Evolutionary conservation across 2,113 vertebrate genomes (phyloP), one percentile per base, ranked within the genome.

Genomic region (Esox niger): DNA sequence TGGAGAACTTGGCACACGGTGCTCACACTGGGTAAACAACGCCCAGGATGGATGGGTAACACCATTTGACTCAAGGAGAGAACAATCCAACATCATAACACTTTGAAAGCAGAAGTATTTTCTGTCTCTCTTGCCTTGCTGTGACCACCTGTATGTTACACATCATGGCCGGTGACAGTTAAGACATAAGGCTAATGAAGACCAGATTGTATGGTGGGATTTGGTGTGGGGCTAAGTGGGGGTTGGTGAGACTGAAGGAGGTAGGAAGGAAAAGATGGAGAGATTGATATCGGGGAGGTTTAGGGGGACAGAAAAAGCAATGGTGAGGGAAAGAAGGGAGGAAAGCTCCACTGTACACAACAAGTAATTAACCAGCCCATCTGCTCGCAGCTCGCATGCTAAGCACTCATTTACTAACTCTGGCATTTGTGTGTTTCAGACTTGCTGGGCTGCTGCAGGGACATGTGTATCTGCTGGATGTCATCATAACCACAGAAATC

Each of bases 341-440:
- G 84, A 88, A 89, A 83, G 32, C 84, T 86, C 85, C 88, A 86
- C 84, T 90, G 89, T 91, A 86, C 85, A 90, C 83, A 86, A 89
- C 82, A 86, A n/a, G 79, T 91, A 87, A 91, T 86, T 88, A 91
- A 77, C 75, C 77, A 85, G 89, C 85, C 90, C 90, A 94, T 94
- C 87, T 94, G 91, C 88, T 94, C 88, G 85, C 66, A 76, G 81
- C 90, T 91, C 84, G 87, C 89, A 93, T 82, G 77, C 84, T 90
- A 89, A 93, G 88, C 87, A 83, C 79, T 89, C 87, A 92, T 93
- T 93, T 92, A 89, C 87, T 88, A 73, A 76, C 85, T 82, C 82
- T 90, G 88, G 81, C 86, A 85, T 90, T 77, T 86, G 86, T 86
- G 91, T 92, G 67, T 83, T 15, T 54, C 90, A 38, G 72, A 74